Conservation (phyloP, 2,888 invertebrate species). For the Eulithis testata region DNA sequence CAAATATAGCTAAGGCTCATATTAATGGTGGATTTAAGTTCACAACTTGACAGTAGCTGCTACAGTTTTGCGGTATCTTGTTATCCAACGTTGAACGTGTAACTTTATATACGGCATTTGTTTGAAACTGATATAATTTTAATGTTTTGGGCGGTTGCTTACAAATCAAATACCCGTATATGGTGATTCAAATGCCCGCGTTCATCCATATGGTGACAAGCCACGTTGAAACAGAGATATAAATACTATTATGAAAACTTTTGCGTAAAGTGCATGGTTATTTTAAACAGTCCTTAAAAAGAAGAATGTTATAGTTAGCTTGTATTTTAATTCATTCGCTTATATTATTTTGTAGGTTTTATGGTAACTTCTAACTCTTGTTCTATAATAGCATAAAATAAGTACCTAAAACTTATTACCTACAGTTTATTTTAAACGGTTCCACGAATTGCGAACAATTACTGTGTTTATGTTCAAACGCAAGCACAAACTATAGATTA, state of each 20-base stretch:
- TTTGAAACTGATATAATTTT: constrained; percentile 23
- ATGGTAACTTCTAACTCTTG: no score
- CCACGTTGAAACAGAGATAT: no score
- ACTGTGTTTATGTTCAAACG: constrained; percentile 16
- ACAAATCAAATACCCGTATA: neutral
- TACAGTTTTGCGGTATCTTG: constrained; percentile 27
- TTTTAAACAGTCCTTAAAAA: no score
- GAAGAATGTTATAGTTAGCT: no score
- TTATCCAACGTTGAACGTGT: constrained; percentile 25
- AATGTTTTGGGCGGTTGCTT: constrained; percentile 6
- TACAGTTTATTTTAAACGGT: constrained; percentile 4
- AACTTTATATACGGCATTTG: constrained; percentile 29
- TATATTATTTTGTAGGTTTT: no score
- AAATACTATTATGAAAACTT: no score
- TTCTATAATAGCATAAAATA: no score
- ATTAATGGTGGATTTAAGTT: constrained; percentile 56
- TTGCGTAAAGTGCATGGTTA: no score
- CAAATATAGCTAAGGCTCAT: constrained; percentile 61
- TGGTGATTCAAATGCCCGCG: no score
- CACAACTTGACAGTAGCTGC: constrained; percentile 40
- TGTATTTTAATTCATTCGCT: no score
- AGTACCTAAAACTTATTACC: no score
- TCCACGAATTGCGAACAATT: constrained; percentile 15
- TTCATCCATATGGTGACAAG: no score
- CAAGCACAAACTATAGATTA: constrained; percentile 49